phyloP scores from a whole-genome alignment of 2,888 invertebrate species.

The Philereme vetulata region DNA sequence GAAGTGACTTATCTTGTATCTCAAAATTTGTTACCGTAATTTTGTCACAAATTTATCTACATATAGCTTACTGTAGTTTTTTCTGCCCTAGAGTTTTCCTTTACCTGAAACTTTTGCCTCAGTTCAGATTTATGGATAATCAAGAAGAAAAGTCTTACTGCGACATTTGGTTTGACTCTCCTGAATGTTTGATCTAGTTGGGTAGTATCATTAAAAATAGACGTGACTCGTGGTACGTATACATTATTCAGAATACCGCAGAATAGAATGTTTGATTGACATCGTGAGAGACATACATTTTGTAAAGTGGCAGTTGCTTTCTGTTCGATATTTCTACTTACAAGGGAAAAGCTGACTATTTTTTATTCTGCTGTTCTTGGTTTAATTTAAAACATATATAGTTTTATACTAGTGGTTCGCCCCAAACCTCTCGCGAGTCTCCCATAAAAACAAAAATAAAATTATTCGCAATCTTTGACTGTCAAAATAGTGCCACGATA shows the following conservation, averaged over 20 bases:
- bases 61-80: not conserved
- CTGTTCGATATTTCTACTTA: not conserved
- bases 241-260: slow-evolving; percentile 48
- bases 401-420: no score
- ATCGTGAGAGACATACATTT: slow-evolving; percentile 18
- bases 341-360: not conserved
- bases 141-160: slow-evolving; percentile 35
- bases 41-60: not conserved
- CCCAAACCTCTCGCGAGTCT: no score
- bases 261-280: slow-evolving; percentile 52
- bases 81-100: not conserved
- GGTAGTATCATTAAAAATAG: slow-evolving; percentile 50
- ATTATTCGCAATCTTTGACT: no score
- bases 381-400: no score
- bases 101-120: slow-evolving; percentile 14
- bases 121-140: slow-evolving; percentile 21
- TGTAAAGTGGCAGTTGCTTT: slow-evolving; percentile 1
- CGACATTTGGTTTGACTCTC: slow-evolving; percentile 31
- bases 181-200: slow-evolving; percentile 44
- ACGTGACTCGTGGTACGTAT: slow-evolving; percentile 40
- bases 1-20: no score
- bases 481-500: no score
- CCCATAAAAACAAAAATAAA: no score
- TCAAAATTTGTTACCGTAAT: no score
- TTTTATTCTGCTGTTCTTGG: no score